A percentile compares a stretch with the other conserved stretches of the same genome.
Conservation (phyloP, 2,797 vertebrate species). For the Enteromius mattozi region DNA sequence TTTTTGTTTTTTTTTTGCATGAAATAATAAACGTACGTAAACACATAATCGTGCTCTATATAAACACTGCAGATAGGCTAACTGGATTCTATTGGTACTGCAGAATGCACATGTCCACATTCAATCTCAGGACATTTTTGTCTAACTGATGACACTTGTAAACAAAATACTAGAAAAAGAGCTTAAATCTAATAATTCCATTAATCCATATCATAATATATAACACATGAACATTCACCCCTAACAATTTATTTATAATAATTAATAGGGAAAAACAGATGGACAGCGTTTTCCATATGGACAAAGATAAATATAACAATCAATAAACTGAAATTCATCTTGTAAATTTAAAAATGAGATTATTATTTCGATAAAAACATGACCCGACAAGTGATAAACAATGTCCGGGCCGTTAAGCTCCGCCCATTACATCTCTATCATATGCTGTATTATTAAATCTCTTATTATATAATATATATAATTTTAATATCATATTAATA, state of each 20-base stretch:
- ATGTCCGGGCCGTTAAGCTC: not conserved
- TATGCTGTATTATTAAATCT: too few relatives aligned
- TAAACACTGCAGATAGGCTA: not conserved
- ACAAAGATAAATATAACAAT: not conserved
- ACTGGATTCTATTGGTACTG: not conserved
- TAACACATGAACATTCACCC: not conserved
- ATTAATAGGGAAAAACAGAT: not conserved
- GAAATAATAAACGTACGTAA: too few relatives aligned
- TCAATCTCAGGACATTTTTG: not conserved
- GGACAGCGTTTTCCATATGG: not conserved
- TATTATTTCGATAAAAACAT: not conserved
- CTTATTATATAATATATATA: not conserved
- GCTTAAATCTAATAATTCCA: not conserved
- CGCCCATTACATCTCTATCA: not conserved
- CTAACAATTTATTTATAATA: not conserved
- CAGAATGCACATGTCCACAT: not conserved
- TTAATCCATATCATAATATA: not conserved
- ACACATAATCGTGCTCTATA: not conserved
- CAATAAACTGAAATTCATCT: not conserved
- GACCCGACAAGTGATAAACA: not conserved
- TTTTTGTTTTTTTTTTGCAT: too few relatives aligned
- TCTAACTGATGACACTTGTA: not conserved
- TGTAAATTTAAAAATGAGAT: not conserved
- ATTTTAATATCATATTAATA: not conserved
- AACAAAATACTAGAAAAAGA: not conserved